phyloP scores from a whole-genome alignment of 2,797 vertebrate species.

The Artibeus lituratus region DNA sequence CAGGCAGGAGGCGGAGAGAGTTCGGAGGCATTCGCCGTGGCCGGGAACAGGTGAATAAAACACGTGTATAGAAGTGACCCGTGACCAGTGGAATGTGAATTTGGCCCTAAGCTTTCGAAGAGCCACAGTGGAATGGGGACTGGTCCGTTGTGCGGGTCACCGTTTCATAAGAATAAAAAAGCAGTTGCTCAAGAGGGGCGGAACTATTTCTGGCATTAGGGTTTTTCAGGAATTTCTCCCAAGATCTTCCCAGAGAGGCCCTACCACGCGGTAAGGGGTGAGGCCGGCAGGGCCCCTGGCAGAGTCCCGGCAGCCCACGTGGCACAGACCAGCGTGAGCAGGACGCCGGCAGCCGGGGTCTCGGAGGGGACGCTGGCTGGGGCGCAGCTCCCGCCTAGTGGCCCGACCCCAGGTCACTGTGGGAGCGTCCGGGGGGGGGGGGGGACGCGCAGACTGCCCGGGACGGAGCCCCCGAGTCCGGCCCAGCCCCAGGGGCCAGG shows the following conservation, averaged over 20 bases:
- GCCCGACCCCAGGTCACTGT: background rate
- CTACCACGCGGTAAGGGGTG: too few species aligned
- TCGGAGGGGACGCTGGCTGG: background rate
- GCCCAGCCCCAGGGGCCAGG: background rate
- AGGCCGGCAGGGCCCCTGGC: background rate
- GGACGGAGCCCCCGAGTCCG: background rate
- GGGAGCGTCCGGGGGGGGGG: background rate
- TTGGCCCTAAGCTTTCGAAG: background rate
- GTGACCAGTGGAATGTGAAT: background rate
- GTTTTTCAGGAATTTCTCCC: background rate
- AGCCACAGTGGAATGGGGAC: background rate
- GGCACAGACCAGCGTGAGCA: background rate
- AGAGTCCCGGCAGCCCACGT: too few species aligned
- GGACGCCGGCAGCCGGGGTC: background rate
- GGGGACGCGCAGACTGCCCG: background rate
- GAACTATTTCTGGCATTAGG: background rate
- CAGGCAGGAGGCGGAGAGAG: background rate
- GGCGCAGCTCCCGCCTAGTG: too few species aligned
- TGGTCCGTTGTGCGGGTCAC: background rate
- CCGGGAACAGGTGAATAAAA: background rate
- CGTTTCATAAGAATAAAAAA: background rate
- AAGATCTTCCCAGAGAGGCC: background rate
- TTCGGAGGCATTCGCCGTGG: too few species aligned
- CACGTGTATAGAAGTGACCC: background rate
- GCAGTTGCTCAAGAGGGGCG: background rate